phyloP scores from a whole-genome alignment of 2,888 invertebrate genomes.

The Bibio marci region DNA sequence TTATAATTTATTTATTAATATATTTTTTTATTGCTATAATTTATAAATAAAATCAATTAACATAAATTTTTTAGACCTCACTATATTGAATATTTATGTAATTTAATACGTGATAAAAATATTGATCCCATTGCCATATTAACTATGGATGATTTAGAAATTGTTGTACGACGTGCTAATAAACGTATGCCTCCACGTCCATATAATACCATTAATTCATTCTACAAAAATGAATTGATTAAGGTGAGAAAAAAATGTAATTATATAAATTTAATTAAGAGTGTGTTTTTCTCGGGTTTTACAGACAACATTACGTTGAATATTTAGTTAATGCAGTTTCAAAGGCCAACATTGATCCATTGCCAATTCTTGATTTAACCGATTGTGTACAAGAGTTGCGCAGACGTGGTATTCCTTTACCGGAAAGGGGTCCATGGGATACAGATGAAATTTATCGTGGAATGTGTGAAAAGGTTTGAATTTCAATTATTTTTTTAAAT shows the following conservation, averaged over 20 bases:
- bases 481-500: constrained; percentile 2
- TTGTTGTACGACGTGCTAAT: constrained; percentile 56
- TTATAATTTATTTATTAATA: no score
- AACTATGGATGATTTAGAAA: constrained; percentile 66
- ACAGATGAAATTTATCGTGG: constrained; percentile 69
- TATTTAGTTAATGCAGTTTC: constrained; percentile 81
- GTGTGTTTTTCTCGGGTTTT: constrained; percentile 13
- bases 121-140: constrained; percentile 66
- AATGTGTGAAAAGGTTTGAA: constrained; percentile 62
- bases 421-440: constrained; percentile 66
- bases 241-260: constrained; percentile 33
- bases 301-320: constrained; percentile 88
- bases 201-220: constrained; percentile 50
- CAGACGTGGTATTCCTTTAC: constrained; percentile 66
- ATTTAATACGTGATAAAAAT: constrained; percentile 48
- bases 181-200: constrained; percentile 57
- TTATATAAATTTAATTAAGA: constrained; percentile 4
- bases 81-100: constrained; percentile 78
- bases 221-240: constrained; percentile 42
- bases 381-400: constrained; percentile 78
- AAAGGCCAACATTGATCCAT: constrained; percentile 69
- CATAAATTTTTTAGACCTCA: constrained; percentile 46
- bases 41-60: not conserved
- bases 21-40: no score
- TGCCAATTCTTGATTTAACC: constrained; percentile 69